Base-by-base conservation (phyloP, 2,113 vertebrate species). In the Phodopus roborovskii region DNA sequence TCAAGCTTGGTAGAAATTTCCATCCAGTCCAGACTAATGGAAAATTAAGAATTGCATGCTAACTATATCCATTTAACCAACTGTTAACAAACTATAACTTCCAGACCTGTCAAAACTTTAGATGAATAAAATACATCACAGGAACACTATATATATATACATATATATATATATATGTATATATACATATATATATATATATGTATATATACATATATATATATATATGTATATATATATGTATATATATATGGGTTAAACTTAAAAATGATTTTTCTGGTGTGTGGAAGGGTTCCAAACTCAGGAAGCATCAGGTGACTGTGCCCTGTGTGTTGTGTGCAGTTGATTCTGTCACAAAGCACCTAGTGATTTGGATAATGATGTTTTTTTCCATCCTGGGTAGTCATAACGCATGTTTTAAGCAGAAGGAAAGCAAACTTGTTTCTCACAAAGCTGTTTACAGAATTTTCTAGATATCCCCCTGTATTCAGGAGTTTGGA, bases 221-320 rank as follows among this genome's bases (percentile, higher is more conserved):
- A n/a, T n/a, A n/a, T n/a, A n/a, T n/a, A n/a, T n/a, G n/a, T n/a
- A n/a, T n/a, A n/a, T n/a, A n/a, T n/a, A n/a, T n/a, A n/a, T n/a
- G n/a, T n/a, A n/a, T n/a, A n/a, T 98, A 98, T 97, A 97, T 97
- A 97, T 98, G 98, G 98, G 98, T 98, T 98, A 98, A 98, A 98
- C 98, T 98, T 98, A 98, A 98, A 98, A 98, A 98, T 98, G 98
- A 98, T 94, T 85, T 96, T 98, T 97, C 94, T 97, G 93, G 96
- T 97, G 96, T 94, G 98, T 98, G 94, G 97, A 97, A 98, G 98
- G 98, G 98, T 98, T 98, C 98, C 95, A 97, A 98, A 98, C 93
- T 97, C 95, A 96, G 97, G 96, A 98, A 96, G 96, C 92, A 86
- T 88, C 96, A 98, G 96, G 90, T 98, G 97, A 97, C 97, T 98